A percentile compares a stretch with the other conserved stretches of the same genome.
Conservation (phyloP, 2,113 vertebrate genomes). For the Chlamydotis undulata region DNA sequence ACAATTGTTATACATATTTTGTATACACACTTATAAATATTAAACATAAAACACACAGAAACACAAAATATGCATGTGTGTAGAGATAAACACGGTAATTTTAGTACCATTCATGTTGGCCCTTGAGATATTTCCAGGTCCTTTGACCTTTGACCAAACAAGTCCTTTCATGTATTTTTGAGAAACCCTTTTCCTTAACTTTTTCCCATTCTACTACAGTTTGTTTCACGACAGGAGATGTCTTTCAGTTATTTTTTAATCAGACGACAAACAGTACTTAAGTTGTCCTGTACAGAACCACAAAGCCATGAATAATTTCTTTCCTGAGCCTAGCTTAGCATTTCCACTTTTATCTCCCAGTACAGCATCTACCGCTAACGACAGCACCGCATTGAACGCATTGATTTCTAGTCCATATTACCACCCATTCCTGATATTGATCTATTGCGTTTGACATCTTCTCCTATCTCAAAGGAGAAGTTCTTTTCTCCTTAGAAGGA, state of each 20-base stretch:
- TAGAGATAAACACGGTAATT: not conserved
- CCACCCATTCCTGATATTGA: not conserved
- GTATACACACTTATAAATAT: not conserved
- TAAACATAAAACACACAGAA: not conserved
- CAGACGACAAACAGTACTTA: slow-evolving; percentile 5
- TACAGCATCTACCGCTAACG: not conserved
- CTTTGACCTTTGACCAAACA: not conserved
- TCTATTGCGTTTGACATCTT: not conserved
- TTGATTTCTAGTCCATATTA: not conserved
- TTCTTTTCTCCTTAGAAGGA: not conserved
- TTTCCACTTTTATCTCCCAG: slow-evolving; percentile 27
- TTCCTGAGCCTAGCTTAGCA: slow-evolving; percentile 3
- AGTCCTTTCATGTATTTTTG: not conserved
- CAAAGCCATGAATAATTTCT: slow-evolving; percentile 1
- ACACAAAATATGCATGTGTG: not conserved
- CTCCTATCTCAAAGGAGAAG: not conserved
- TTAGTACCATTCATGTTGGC: not conserved
- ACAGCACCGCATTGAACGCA: not conserved
- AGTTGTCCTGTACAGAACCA: not conserved
- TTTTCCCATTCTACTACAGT: not conserved
- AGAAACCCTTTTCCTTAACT: not conserved
- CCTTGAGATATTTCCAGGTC: not conserved
- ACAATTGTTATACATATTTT: not conserved
- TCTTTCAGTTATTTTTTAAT: slow-evolving; percentile 2
- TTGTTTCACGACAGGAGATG: not conserved